These are phyloP conservation scores for Galaxias olidus DNA, from an alignment of 2,797 vertebrate genomes.

Conservation along the genomic window DNA sequence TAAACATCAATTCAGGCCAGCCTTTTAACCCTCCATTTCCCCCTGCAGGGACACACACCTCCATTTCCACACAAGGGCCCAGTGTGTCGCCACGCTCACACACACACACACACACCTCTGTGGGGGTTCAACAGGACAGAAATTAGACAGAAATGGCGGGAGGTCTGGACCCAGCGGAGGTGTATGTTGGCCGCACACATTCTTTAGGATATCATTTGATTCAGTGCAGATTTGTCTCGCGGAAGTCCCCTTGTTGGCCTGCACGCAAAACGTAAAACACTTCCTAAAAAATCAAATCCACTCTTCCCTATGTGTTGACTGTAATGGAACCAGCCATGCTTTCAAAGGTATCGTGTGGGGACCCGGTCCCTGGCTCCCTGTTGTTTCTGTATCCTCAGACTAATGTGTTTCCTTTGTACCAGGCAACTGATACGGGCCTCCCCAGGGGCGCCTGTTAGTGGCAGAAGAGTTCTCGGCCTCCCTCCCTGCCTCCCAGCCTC, in stretches of 20 bases:
- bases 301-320: slow-evolving; percentile 8
- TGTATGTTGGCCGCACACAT: not conserved
- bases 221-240: slow-evolving; percentile 12
- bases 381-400: slow-evolving; percentile 24
- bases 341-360: not conserved
- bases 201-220: slow-evolving; percentile 12
- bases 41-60: no score
- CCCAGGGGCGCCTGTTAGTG: slow-evolving; percentile 51
- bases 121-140: not conserved
- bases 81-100: slow-evolving; percentile 24
- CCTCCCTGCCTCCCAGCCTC: slow-evolving; percentile 16
- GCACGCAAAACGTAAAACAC: slow-evolving; percentile 1
- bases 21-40: no score
- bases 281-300: slow-evolving; percentile 25
- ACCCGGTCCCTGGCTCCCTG: not conserved
- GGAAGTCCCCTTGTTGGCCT: slow-evolving; percentile 9
- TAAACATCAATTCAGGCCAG: no score
- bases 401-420: slow-evolving; percentile 34
- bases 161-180: slow-evolving; percentile 1
- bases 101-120: not conserved
- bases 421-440: slow-evolving; percentile 49
- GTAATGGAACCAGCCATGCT: slow-evolving; percentile 9
- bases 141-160: slow-evolving; percentile 2
- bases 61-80: slow-evolving; percentile 26
- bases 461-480: slow-evolving; percentile 31